Percentiles rank a stretch among this genome's conserved stretches.
phyloP scores from a whole-genome alignment of 2,113 vertebrate species.

The Spilogale gracilis region DNA sequence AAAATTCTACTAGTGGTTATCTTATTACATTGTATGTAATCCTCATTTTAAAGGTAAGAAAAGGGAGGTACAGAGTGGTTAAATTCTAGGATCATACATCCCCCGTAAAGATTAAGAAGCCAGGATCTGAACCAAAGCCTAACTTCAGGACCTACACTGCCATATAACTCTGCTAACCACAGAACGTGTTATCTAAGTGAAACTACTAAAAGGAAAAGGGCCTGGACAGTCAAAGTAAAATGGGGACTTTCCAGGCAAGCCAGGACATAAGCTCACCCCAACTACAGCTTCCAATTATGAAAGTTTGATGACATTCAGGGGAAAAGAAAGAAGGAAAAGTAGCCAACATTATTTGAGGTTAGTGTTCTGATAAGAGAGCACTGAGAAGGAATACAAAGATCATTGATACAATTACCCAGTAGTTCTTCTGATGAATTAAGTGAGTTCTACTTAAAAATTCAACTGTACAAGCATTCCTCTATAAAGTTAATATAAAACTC shows the following conservation, averaged over 20 bases:
- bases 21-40: neutral
- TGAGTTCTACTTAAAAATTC: conserved; percentile 29
- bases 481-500: neutral
- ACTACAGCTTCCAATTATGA: neutral
- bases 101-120: neutral
- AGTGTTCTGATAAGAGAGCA: neutral
- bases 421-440: neutral
- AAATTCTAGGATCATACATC: neutral
- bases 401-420: neutral
- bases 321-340: neutral
- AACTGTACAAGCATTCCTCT: neutral
- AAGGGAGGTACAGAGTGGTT: neutral
- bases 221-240: neutral
- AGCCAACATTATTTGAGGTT: neutral
- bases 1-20: neutral
- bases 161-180: neutral
- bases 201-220: neutral
- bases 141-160: neutral
- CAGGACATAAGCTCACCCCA: neutral
- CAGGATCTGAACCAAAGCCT: neutral
- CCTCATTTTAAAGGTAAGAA: neutral
- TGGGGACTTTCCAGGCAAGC: neutral
- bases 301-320: neutral
- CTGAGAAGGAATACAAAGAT: conserved; percentile 17
- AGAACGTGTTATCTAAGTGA: neutral